Evolutionary conservation across 1,140 invertebrate genomes (phyloP).

Genomic region (Ctenoplectra terminalis): DNA sequence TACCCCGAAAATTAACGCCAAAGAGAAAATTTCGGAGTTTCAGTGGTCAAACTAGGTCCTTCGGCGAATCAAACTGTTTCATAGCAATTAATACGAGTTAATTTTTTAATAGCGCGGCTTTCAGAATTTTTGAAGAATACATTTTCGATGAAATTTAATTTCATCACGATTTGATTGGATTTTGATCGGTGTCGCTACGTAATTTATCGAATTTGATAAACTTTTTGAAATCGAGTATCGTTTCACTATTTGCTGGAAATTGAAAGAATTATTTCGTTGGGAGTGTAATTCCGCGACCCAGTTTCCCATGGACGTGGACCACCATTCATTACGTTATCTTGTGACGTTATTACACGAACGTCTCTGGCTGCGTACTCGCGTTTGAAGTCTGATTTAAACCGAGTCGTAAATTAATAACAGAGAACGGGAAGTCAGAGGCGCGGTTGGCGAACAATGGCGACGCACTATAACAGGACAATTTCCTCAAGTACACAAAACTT

Average conservation of each 20-base stretch:
- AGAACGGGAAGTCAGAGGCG: neutral
- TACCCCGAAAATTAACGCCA: neutral
- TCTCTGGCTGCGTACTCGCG: neutral
- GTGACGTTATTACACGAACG: slow-evolving; percentile 32
- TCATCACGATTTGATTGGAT: neutral
- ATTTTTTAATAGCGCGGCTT: neutral
- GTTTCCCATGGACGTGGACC: neutral
- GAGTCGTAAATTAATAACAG: slow-evolving; percentile 37
- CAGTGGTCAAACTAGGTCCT: neutral
- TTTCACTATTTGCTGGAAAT: neutral
- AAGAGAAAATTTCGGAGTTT: too few relatives aligned
- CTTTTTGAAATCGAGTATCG: too few relatives aligned
- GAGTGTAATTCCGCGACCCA: slow-evolving; percentile 2
- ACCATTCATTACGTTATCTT: slow-evolving; percentile 5
- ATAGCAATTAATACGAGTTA: neutral
- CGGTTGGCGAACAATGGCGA: neutral
- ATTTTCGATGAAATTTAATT: neutral
- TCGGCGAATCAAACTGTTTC: neutral
- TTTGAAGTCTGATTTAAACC: slow-evolving; percentile 43
- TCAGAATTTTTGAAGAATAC: neutral
- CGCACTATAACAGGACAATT: neutral
- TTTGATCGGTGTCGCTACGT: too few relatives aligned
- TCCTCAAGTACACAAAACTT: neutral
- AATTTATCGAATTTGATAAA: too few relatives aligned
- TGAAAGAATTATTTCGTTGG: neutral